A percentile compares a stretch with the other conserved stretches of the same genome.
These are phyloP conservation scores for Eupsilia transversa DNA, from an alignment of 2,888 invertebrate species.

Conservation along the genomic window DNA sequence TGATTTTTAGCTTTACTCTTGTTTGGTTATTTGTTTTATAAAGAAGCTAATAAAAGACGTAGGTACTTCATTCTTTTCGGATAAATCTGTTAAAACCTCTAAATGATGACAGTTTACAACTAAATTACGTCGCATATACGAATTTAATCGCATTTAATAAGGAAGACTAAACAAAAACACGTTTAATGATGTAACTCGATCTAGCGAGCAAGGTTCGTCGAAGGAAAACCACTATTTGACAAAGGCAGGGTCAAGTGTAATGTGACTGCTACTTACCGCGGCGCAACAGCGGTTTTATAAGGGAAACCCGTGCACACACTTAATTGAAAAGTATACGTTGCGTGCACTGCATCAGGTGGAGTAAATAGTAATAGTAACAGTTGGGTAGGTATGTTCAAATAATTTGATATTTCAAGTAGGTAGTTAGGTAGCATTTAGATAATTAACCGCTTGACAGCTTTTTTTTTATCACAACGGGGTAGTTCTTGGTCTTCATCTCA, in stretches of 20 bases:
- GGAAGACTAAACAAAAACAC: conserved; percentile 55
- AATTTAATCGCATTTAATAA: conserved; percentile 43
- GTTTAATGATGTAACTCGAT: conserved; percentile 63
- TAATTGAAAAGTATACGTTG: conserved; percentile 13
- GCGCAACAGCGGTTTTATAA: conserved; percentile 30
- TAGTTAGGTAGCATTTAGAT: too few relatives aligned
- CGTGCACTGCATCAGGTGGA: neutral
- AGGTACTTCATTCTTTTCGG: neutral
- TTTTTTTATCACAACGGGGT: too few relatives aligned
- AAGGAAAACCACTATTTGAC: conserved; percentile 64
- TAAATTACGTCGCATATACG: neutral
- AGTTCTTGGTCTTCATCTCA: too few relatives aligned
- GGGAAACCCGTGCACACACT: conserved; percentile 24
- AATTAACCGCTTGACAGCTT: too few relatives aligned
- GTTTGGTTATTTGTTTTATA: neutral
- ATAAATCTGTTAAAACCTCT: neutral
- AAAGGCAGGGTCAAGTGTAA: conserved; percentile 62
- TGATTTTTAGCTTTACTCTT: neutral
- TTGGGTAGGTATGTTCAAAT: neutral
- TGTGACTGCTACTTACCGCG: conserved; percentile 52
- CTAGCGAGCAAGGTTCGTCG: conserved; percentile 53
- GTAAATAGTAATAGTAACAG: neutral
- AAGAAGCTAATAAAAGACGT: neutral
- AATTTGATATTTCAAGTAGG: neutral
- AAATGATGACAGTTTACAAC: neutral